These are phyloP conservation scores for Chloroceryle inda DNA, from an alignment of 2,797 vertebrate species.

Conservation along the genomic window DNA sequence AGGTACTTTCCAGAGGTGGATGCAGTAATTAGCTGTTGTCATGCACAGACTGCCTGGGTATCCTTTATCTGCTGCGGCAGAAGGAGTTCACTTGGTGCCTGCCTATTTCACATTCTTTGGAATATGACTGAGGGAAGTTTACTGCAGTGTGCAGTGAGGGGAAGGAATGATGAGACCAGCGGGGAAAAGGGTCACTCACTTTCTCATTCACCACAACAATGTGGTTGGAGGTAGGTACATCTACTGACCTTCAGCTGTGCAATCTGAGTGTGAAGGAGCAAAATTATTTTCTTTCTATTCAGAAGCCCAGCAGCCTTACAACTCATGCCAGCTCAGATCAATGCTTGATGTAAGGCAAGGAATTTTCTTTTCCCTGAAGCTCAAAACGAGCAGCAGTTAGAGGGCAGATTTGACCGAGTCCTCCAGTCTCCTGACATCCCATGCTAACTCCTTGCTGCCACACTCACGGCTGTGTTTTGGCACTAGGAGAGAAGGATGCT, in stretches of 20 bases:
- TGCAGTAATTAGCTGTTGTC: background rate
- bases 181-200: background rate
- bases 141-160: background rate
- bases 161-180: background rate
- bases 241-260: background rate
- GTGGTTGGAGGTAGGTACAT: background rate
- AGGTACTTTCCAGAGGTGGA: background rate
- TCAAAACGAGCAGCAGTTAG: background rate
- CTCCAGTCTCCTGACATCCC: background rate
- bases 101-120: background rate
- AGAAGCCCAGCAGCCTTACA: background rate
- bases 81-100: background rate
- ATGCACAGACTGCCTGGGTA: fast-evolving
- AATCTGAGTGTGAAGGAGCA: background rate
- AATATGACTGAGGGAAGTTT: background rate
- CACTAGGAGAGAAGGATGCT: background rate
- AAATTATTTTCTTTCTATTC: background rate
- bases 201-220: background rate
- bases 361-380: background rate
- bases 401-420: background rate
- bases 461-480: background rate
- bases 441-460: background rate
- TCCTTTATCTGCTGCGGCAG: background rate
- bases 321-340: background rate
- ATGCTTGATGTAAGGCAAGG: background rate